Base-by-base conservation (phyloP, 2,888 invertebrate species). In the Caenorhabditis sp. region DNA sequence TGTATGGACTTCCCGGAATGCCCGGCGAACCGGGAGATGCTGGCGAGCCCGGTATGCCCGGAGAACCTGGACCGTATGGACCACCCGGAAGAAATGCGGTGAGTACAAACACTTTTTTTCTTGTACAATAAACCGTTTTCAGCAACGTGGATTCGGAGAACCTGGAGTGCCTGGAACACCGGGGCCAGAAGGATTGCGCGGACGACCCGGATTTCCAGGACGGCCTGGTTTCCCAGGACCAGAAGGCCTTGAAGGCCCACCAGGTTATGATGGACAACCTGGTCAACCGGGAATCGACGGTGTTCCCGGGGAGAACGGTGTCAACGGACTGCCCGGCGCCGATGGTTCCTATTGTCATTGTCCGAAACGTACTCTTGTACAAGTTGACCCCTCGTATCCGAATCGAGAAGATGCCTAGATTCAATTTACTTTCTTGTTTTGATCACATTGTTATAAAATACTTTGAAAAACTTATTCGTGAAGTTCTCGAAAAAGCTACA, bases 201-300 rank as follows among this genome's bases (percentile, higher is more conserved):
- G 72, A 62, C 58, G 58, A 27, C 64, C 67, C 50, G 72, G 72
- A 54, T 58, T 61, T 17, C 62, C 66, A 43, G 77, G 77, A 65
- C 67, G 64, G 43, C 37, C 61, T 19, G 77, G 73, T 65, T 64
- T 62, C 10, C 76, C 77, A 65, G 85, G 81, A 55, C 75, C 64
- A 58, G 43, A 49, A 1, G 72, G 72, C 49, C 58, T 64, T 5
- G 66, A 77, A 61, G 81, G 82, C 63, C 58, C 71, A 14, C 43
- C 71, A 8, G 81, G 81, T 66, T 26, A 57, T 23, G 69, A 74
- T 37, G 74, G 74, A 51, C 66, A 69, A 50, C 74, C 74, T 58
- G 74, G 74, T 62, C 49, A 63, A 23, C 43, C 54, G 19, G 72
- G 72, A 62, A 24, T 17, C n/a, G 72, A 72, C 49, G 72, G 72